phyloP scores from a whole-genome alignment of 2,888 invertebrate species.

The Rotaria sp. region DNA sequence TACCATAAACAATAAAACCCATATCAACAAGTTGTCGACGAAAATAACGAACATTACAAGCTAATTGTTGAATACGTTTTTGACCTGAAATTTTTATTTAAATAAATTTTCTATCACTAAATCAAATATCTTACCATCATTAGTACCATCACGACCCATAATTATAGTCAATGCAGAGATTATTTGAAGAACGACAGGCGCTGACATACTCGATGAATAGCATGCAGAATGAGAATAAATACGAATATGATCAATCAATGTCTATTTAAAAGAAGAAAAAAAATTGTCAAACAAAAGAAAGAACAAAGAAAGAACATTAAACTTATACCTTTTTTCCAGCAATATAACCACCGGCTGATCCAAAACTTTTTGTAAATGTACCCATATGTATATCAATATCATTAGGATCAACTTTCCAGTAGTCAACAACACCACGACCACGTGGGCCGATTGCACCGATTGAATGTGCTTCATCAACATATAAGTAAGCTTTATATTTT shows the following conservation, averaged over 20 bases:
- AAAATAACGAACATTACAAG: constrained; percentile 75
- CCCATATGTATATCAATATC: constrained; percentile 90
- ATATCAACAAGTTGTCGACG: constrained; percentile 71
- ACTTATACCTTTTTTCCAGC: constrained; percentile 66
- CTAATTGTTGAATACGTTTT: constrained; percentile 65
- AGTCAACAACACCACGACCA: constrained; percentile 81
- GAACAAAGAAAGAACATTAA: not conserved
- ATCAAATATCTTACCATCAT: constrained; percentile 59
- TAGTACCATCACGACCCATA: constrained; percentile 72
- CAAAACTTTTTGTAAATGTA: constrained; percentile 96
- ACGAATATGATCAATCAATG: constrained; percentile 71
- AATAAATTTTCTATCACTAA: not conserved
- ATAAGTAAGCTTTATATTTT: constrained; percentile 86
- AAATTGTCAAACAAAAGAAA: too few species aligned
- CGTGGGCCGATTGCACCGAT: constrained; percentile 81
- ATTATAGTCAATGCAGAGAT: constrained; percentile 78
- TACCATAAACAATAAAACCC: constrained; percentile 84
- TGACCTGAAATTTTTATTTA: not conserved
- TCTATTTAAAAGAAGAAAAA: constrained; percentile 54
- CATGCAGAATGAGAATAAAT: constrained; percentile 73
- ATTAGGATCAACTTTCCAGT: constrained; percentile 70
- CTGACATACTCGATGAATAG: constrained; percentile 80
- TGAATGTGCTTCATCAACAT: constrained; percentile 95
- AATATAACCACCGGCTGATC: constrained; percentile 89
- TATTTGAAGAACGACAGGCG: constrained; percentile 84